A percentile compares a stretch with the other conserved stretches of the same genome.
Evolutionary conservation across 2,888 invertebrate genomes (phyloP).

Genomic region (Eristalis pertinax): DNA sequence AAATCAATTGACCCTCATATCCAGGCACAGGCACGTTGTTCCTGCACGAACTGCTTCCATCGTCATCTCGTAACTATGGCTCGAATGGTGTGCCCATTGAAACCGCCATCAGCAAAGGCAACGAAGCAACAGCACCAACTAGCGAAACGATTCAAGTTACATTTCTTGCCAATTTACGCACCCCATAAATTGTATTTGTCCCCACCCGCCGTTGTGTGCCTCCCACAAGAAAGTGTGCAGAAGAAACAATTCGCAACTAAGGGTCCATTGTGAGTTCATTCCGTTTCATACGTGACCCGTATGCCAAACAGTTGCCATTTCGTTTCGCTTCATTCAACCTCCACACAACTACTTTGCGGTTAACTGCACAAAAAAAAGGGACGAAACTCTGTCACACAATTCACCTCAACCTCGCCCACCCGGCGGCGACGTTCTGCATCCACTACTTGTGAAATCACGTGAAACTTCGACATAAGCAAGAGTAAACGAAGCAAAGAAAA

Average conservation of each 20-base stretch:
- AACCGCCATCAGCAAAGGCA: not conserved
- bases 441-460: conserved; percentile 12
- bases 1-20: no score
- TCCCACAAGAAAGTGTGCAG: not conserved
- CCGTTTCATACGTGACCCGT: conserved; percentile 52
- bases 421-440: not conserved
- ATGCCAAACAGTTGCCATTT: conserved; percentile 44
- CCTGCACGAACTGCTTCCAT: not conserved
- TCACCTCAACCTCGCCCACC: not conserved
- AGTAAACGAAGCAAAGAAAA: conserved; percentile 48
- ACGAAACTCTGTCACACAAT: conserved; percentile 44
- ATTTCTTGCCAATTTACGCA: conserved; percentile 61
- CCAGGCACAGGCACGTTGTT: no score
- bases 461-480: conserved; percentile 50
- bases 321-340: conserved; percentile 40
- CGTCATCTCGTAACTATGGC: not conserved
- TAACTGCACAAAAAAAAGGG: conserved; percentile 44
- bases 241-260: conserved; percentile 24
- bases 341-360: conserved; percentile 59
- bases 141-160: conserved; percentile 44
- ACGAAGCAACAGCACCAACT: not conserved
- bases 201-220: not conserved
- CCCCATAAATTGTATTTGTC: conserved; percentile 53
- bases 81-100: not conserved
- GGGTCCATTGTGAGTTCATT: conserved; percentile 62